Evolutionary conservation across 2,113 vertebrate genomes (phyloP), one percentile per base, ranked within the genome.

Genomic region (Cyrtonyx montezumae): DNA sequence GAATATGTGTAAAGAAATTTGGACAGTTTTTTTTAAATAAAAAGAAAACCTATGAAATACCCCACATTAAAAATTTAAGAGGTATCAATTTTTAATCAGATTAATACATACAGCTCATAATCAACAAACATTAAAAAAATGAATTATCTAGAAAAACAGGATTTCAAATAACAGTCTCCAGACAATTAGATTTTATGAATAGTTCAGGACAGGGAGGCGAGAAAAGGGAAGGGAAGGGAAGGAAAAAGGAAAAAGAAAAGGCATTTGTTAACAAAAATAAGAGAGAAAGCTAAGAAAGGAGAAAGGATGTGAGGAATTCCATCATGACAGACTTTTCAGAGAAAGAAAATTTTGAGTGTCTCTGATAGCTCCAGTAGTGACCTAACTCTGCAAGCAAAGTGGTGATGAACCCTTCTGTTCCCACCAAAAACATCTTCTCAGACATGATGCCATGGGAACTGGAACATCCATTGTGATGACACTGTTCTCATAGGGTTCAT

Each of bases 341-440:
- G 63, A 89, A 62, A 77, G 26, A 87, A 75, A 67, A 48, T 80
- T 42, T 65, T 90, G 12, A 63, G 12, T 66, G 62, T 62, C 8
- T 73, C 45, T 89, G 80, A 68, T 45, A 93, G 67, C 63, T 89
- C 45, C 34, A 26, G 36, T 26, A 87, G 73, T 84, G 84, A 92
- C 22, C 21, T 59, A 63, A 79, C 9, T 87, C 59, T 89, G 63
- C 32, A 87, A 87, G 71, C 46, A 67, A 3, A 67, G 30, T 49
- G 21, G 14, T 63, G 75, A 76, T 37, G 63, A 92, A 89, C 66
- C 55, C 30, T 82, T 53, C 23, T 46, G 30, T 77, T 95, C 55
- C 76, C 25, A 89, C 63, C 26, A 59, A 25, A 15, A 80, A 5
- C 32, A 4, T 82, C 61, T 93, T 93, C 94, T 91, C 78, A 92